Percentiles rank a stretch among this genome's conserved stretches.
These are phyloP conservation scores for Chaetops frenatus DNA, from an alignment of 2,113 vertebrate genomes.

Conservation along the genomic window DNA sequence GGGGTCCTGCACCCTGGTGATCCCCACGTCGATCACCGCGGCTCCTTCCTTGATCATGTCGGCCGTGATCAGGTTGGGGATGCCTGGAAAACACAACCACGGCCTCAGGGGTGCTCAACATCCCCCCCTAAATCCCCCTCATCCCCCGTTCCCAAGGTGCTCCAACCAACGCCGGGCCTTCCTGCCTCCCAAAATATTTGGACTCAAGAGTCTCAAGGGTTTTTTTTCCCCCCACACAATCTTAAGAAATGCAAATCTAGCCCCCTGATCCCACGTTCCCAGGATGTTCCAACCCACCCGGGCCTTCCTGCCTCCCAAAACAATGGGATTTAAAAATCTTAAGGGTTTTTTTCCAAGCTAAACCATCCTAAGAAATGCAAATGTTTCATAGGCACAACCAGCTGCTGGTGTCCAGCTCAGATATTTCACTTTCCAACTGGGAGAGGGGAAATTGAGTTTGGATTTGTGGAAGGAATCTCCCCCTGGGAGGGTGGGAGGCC, in stretches of 20 bases:
- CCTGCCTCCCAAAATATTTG: background rate
- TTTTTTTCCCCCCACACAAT: no score
- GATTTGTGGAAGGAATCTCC: background rate
- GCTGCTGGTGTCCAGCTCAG: background rate
- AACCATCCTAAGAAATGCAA: fast-evolving
- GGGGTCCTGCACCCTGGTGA: conserved; percentile 88
- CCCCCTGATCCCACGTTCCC: fast-evolving
- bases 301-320: background rate
- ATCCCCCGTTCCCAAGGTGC: no score
- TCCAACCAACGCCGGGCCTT: background rate
- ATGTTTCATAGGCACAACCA: background rate
- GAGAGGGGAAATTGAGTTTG: background rate
- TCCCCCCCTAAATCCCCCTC: no score
- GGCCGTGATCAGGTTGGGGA: conserved; percentile 94
- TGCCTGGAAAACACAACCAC: conserved; percentile 67
- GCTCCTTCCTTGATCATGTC: conserved; percentile 98
- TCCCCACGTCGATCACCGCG: conserved; percentile 91
- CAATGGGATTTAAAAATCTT: fast-evolving
- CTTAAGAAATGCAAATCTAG: background rate
- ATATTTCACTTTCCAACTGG: no score
- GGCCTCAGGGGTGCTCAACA: fast-evolving
- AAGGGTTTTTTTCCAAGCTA: background rate
- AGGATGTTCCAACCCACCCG: background rate
- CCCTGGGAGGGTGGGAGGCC: background rate
- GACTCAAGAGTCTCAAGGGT: background rate